Evolutionary conservation across 2,888 invertebrate genomes (phyloP), one percentile per base, ranked within the genome.

Genomic region (Leptodirus hochenwartii): DNA sequence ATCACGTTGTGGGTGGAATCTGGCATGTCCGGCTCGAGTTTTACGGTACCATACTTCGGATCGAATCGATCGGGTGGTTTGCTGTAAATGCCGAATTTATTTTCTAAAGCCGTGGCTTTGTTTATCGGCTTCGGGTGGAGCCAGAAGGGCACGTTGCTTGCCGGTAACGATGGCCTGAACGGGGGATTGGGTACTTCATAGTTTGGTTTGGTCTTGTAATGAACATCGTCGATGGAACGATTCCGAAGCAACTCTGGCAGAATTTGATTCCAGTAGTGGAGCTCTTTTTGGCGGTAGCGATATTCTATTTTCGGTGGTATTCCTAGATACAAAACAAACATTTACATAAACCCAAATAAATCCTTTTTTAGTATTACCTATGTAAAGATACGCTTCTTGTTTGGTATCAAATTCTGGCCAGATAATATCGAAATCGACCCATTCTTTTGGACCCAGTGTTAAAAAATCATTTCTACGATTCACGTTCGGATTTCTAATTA

Each of bases 321-420:
- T 33, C 76, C 88, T 80, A 59, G 11, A 54, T 56, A 35, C 30
- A 34, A 27, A 29, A 25, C 8, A 26, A 34, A 25, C 25, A 11
- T 15, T 6, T 15, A 22, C 32, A 14, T 25, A 15, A 25, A n/a
- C n/a, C n/a, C n/a, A n/a, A n/a, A n/a, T n/a, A n/a, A n/a, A n/a
- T n/a, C n/a, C n/a, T n/a, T n/a, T n/a, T n/a, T 17, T 4, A 15
- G 17, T 10, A 13, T 62, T 58, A 79, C 81, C 79, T 39, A 87
- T 60, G 53, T 71, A 71, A 34, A 88, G 59, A 52, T 77, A 90
- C 5, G 73, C 69, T 47, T 84, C 79, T 39, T 75, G 70, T 1
- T 62, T 62, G 2, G 63, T 57, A 40, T 78, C 77, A 46, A 80
- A 91, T 41, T 78, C 75, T 0, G 82, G 81, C 91, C 91, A 91